A percentile compares a stretch with the other conserved stretches of the same genome.
phyloP scores from a whole-genome alignment of 2,113 vertebrate species.

The Daubentonia madagascariensis region DNA sequence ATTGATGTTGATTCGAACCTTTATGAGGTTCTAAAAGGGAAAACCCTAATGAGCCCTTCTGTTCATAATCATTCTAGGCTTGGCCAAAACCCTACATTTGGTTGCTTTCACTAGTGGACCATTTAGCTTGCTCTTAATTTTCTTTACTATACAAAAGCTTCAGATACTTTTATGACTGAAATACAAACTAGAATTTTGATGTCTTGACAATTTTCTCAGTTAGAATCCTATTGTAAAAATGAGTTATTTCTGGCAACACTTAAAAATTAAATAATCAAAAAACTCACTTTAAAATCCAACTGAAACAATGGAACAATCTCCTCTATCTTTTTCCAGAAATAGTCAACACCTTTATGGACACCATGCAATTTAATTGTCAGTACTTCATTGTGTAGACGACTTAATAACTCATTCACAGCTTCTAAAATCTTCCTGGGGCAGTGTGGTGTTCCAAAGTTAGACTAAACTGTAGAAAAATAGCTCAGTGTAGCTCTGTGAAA shows the following conservation, averaged over 20 bases:
- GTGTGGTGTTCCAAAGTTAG: not conserved
- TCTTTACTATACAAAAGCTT: not conserved
- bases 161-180: not conserved
- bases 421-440: not conserved
- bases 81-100: not conserved
- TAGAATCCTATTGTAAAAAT: not conserved
- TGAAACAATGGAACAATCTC: not conserved
- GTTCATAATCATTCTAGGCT: not conserved
- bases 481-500: not conserved
- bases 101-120: not conserved
- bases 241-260: not conserved
- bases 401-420: not conserved
- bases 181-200: not conserved
- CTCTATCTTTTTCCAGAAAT: not conserved
- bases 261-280: not conserved
- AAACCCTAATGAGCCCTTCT: not conserved
- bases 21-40: not conserved
- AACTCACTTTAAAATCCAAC: not conserved
- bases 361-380: not conserved
- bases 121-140: not conserved
- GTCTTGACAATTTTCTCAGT: not conserved
- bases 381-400: not conserved
- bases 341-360: not conserved
- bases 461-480: not conserved
- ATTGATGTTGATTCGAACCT: not conserved